Percentiles rank a stretch among this genome's conserved stretches.
Conservation (phyloP, 2,888 invertebrate species). For the Masnerella sp. region DNA sequence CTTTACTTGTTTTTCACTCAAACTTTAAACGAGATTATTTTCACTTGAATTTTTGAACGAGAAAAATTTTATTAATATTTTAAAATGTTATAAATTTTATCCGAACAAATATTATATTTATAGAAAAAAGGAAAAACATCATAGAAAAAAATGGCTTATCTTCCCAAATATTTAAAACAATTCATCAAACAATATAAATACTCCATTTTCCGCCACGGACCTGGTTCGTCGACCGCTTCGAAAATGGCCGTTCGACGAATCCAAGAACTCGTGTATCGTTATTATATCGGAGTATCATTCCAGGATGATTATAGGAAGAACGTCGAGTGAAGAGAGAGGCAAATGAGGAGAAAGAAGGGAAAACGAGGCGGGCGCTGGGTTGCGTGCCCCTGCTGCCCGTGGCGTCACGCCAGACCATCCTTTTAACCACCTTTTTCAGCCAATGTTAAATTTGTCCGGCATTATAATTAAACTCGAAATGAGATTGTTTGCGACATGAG, state of each 20-base stretch:
- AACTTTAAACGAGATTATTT: too few relatives aligned
- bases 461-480: slow-evolving; percentile 72
- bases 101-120: too few relatives aligned
- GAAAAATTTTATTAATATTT: too few relatives aligned
- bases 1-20: too few relatives aligned
- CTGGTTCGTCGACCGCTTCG: slow-evolving; percentile 4
- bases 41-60: too few relatives aligned
- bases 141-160: too few relatives aligned
- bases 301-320: slow-evolving; percentile 68
- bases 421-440: slow-evolving; percentile 54
- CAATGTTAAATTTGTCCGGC: slow-evolving; percentile 66
- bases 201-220: slow-evolving; percentile 13
- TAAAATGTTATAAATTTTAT: too few relatives aligned
- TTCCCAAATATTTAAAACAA: too few relatives aligned
- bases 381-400: slow-evolving; percentile 68
- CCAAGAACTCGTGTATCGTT: slow-evolving; percentile 63
- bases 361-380: slow-evolving; percentile 58
- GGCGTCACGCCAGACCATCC: slow-evolving; percentile 69
- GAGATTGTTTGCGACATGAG: slow-evolving; percentile 68
- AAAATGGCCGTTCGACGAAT: slow-evolving; percentile 47
- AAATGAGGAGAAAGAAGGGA: slow-evolving; percentile 40
- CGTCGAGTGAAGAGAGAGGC: too few relatives aligned
- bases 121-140: too few relatives aligned
- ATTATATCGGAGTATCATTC: slow-evolving; percentile 69
- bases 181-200: too few relatives aligned